A percentile compares a stretch with the other conserved stretches of the same genome.
These are phyloP conservation scores for Cyprinodon variegatus DNA, from an alignment of 2,113 vertebrate species.

Conservation along the genomic window DNA sequence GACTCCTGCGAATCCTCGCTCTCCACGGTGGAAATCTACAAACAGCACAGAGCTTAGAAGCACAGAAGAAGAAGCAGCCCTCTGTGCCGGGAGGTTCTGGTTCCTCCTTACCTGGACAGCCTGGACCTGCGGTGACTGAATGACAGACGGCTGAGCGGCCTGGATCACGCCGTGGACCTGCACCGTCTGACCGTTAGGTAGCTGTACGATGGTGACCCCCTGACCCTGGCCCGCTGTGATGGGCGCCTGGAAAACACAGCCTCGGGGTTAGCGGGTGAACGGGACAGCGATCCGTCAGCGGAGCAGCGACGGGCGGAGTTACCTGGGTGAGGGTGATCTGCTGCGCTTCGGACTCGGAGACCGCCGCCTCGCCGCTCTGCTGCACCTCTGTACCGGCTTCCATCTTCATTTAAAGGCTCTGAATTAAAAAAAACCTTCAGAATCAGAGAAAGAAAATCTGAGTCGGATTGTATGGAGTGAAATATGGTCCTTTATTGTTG, in stretches of 20 bases:
- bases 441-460: no score
- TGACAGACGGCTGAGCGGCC: slow-evolving; percentile 96
- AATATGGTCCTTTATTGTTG: no score
- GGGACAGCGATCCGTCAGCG: not conserved
- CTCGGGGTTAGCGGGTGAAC: not conserved
- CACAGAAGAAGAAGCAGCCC: not conserved
- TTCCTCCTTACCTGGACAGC: slow-evolving; percentile 92
- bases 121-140: slow-evolving; percentile 97
- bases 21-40: slow-evolving; percentile 96
- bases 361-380: slow-evolving; percentile 93
- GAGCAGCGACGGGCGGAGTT: slow-evolving; percentile 15
- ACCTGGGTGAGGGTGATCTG: slow-evolving; percentile 98
- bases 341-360: slow-evolving; percentile 93
- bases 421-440: not conserved
- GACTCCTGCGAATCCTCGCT: slow-evolving; percentile 99
- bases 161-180: slow-evolving; percentile 99
- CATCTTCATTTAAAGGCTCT: slow-evolving; percentile 98
- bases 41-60: not conserved
- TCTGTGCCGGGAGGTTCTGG: not conserved
- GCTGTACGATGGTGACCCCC: slow-evolving; percentile 95
- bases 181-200: slow-evolving; percentile 97
- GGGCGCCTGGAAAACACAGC: slow-evolving; percentile 82
- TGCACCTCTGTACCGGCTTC: slow-evolving; percentile 97
- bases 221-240: slow-evolving; percentile 90
- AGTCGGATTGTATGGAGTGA: no score